Conservation (phyloP, 1,140 invertebrate species). For the Sarcophaga bullata region DNA sequence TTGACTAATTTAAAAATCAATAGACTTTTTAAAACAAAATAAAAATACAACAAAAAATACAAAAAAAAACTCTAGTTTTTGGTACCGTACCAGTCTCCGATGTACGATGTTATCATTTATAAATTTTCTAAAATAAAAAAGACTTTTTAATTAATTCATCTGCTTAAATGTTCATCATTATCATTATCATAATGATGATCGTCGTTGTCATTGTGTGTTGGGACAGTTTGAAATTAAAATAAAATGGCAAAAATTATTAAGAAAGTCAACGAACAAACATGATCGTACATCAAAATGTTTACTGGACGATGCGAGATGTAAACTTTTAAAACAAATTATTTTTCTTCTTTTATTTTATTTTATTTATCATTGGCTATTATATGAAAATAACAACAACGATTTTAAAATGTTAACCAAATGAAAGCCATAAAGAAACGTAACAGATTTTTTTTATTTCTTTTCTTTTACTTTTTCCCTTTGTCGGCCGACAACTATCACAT, state of each 20-base stretch:
- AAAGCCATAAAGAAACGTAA: neutral
- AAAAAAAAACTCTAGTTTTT: neutral
- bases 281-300: constrained; percentile 1
- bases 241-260: neutral
- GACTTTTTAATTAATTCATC: constrained; percentile 6
- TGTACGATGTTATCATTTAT: neutral
- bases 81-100: constrained; percentile 19
- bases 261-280: neutral
- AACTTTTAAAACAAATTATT: neutral
- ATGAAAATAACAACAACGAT: neutral
- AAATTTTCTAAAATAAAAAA: neutral
- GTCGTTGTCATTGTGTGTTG: no score
- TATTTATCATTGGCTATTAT: no score
- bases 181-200: no score
- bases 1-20: constrained; percentile 7
- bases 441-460: neutral
- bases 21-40: neutral
- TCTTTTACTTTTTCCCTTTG: no score
- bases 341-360: neutral
- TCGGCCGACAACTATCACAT: no score
- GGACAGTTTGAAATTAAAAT: no score
- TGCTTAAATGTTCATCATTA: neutral
- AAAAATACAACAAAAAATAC: no score
- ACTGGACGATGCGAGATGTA: neutral
- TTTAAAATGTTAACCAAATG: neutral